Evolutionary conservation across 2,888 invertebrate genomes (phyloP), one percentile per base, ranked within the genome.

Genomic region (Papilio protenor): DNA sequence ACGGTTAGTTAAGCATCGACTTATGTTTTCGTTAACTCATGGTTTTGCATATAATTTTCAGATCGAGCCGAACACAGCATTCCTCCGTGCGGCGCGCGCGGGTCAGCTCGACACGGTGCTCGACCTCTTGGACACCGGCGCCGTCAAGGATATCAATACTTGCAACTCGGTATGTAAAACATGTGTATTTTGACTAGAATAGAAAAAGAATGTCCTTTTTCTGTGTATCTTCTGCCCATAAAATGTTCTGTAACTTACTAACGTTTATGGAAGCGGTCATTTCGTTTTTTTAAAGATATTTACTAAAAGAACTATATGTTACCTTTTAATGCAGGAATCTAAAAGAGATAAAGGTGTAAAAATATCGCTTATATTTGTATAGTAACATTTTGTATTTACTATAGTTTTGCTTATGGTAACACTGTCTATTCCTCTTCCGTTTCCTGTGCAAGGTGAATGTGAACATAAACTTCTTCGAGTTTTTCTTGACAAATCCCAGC

Each of bases 61-160:
- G 98, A 97, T 97, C 92, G 99, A 99, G 92, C 98, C 98, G 85
- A 99, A 98, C 92, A 99, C 99, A 88, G 98, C 98, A 85, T 99
- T 99, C 94, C 95, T 99, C 87, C 96, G 99, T 86, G 99, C 99
- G 85, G 99, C 99, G 81, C 96, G 99, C 85, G 99, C 99, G 82
- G 99, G 99, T 71, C 99, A 99, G 89, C 95, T 99, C 84, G 98
- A 98, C 86, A 98, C 98, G 92, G 98, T 99, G 45, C 95, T 98
- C 87, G 99, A 99, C 90, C 97, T 98, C 85, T 96, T 99, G 83
- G 98, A 99, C 94, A 95, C 96, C 59, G 96, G 96, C 79, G 97
- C 97, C 80, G 97, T 98, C 84, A 97, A 98, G 83, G 99, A 99
- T 90, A 99, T 99, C 90, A 99, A 99, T 95, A 98, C 99, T 83